Evolutionary conservation across 2,113 vertebrate species (phyloP), one percentile per base, ranked within the genome.

Genomic region (Neodontobutis hainanensis): DNA sequence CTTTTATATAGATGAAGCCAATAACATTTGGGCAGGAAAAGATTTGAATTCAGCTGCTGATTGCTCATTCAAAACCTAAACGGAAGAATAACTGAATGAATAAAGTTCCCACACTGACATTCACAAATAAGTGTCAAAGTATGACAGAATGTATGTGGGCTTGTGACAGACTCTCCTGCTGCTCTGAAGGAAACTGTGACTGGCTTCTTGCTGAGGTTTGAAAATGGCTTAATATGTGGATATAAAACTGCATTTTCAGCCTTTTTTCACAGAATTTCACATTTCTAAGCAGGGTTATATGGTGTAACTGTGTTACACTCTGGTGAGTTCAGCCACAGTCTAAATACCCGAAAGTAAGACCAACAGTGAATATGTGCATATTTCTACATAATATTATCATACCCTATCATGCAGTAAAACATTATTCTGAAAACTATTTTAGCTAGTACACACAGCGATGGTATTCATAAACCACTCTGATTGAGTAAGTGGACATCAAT

Each of bases 161-260:
- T 49, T 66, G 58, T 50, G 77, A 67, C 19, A 70, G 65, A 68
- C 62, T 69, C 1, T 3, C 60, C 52, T 34, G 50, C 73, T 78
- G 78, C 19, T 27, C 19, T 27, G 56, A 51, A 52, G 42, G 53
- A 45, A 50, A 56, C 57, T 49, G 61, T 46, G 57, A 45, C 65
- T 48, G 48, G 12, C 50, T 10, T 36, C 47, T 45, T 19, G 49
- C 44, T 65, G 52, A 50, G 61, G 27, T 0, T 53, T 51, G 50
- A 49, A 65, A 69, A 70, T 61, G 47, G 47, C 8, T 52, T 46
- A 38, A 58, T 64, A 34, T 49, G 36, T 8, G 77, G 60, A 43
- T 60, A 53, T 43, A 8, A 40, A 72, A 35, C 49, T 71, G 47
- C 4, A 19, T 42, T 52, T 43, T 68, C 45, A 40, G 38, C 38